These are phyloP conservation scores for Glomeris maerens DNA, from an alignment of 1,140 invertebrate genomes.

Conservation along the genomic window DNA sequence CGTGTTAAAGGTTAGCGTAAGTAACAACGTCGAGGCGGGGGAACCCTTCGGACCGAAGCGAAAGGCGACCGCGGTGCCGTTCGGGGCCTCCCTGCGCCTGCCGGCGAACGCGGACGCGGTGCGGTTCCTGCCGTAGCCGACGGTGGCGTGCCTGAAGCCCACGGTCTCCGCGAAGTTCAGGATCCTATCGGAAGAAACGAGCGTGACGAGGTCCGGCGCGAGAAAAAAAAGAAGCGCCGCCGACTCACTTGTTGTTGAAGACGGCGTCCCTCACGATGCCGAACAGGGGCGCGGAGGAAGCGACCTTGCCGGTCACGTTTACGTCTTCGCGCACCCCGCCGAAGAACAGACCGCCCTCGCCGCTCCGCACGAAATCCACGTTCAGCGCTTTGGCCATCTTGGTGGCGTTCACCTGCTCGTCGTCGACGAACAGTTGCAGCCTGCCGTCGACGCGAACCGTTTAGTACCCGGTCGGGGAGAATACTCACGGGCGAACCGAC, in stretches of 20 bases:
- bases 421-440: slow-evolving; percentile 51
- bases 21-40: no score
- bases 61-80: no score
- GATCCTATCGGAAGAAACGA: no score
- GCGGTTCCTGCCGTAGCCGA: slow-evolving; percentile 4
- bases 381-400: no score
- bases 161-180: slow-evolving; percentile 3
- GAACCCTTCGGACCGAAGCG: no score
- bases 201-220: no score
- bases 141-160: background rate
- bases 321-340: slow-evolving; percentile 45
- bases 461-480: background rate
- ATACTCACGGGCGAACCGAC: background rate
- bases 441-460: slow-evolving; percentile 17
- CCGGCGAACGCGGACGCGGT: no score
- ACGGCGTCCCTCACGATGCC: slow-evolving; percentile 67
- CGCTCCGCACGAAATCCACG: slow-evolving; percentile 30
- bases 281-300: slow-evolving; percentile 38
- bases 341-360: slow-evolving; percentile 37
- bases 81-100: no score
- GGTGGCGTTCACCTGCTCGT: slow-evolving; percentile 39
- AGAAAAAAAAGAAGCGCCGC: background rate
- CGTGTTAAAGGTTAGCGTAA: no score
- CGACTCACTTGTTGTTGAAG: slow-evolving; percentile 55
- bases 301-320: slow-evolving; percentile 38